Evolutionary conservation across 1,140 invertebrate species (phyloP), one percentile per base, ranked within the genome.

Genomic region (Bombyx mandarina): DNA sequence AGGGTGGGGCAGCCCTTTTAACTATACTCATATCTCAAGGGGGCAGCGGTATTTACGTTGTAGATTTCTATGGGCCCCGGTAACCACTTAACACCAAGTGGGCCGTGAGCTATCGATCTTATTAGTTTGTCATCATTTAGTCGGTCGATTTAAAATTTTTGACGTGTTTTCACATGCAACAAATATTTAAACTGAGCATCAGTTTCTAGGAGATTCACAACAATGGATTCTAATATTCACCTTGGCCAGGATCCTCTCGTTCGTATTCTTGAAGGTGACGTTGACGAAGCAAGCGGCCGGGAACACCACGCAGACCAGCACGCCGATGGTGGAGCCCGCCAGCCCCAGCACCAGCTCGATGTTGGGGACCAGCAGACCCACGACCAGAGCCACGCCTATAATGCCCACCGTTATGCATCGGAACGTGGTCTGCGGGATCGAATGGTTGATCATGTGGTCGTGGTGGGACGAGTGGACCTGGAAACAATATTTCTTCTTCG

Each of bases 311-410:
- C 97, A 98, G 63, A 98, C 95, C 57, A 97, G 91, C n/a, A 97
- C 94, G 5, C 98, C 98, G 66, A 98, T 97, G 8, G 97, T 98
- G 9, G 97, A 97, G 9, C 98, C 97, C 54, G 97, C 93, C 43
- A 99, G 82, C 5, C 96, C 97, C 42, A 99, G 89, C 52, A 99
- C 95, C 67, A 98, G 91, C 88, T 99, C 97, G 61, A 99, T 97
- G 72, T 94, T 95, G 18, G 95, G 95, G 65, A 96, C 91, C 47
- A 95, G 73, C 48, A 97, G 89, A 3, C 94, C 95, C 56, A 94
- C 90, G 35, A 93, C 82, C 22, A 97, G 88, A 4, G 96, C 93
- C n/a, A 91, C 88, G 1, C 86, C 67, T 0, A 98, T 90, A 64
- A 98, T 96, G 7, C 89, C 82, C 8, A 94, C 75, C 0, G 97